Conservation (phyloP, 1,140 invertebrate species). For the Drosophila santomea region DNA sequence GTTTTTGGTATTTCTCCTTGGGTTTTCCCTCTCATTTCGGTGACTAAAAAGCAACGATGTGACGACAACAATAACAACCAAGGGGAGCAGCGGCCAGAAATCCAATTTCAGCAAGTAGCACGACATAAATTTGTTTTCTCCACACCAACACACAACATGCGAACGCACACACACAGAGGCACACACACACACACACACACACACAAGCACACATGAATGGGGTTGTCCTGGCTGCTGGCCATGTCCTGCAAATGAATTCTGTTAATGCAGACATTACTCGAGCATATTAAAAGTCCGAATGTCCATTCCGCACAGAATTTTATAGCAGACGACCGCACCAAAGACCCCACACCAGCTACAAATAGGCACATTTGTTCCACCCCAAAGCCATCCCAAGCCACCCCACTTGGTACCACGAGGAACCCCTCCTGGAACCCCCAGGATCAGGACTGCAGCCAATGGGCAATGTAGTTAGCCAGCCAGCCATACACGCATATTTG, state of each 20-base stretch:
- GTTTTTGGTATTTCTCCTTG: constrained; percentile 8
- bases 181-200: constrained; percentile 12
- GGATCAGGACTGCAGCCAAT: constrained; percentile 66
- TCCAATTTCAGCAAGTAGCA: constrained; percentile 82
- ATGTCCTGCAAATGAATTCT: constrained; percentile 82
- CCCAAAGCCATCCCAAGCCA: constrained; percentile 26
- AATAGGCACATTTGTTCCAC: constrained; percentile 77
- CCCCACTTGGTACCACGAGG: constrained; percentile 13
- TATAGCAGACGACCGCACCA: constrained; percentile 72
- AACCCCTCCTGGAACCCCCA: constrained; percentile 3
- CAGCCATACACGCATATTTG: constrained; percentile 68
- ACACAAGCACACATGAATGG: constrained; percentile 20
- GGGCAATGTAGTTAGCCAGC: constrained; percentile 72
- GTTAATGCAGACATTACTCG: constrained; percentile 84
- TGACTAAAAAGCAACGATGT: constrained; percentile 64
- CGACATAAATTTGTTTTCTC: constrained; percentile 79
- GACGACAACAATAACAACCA: constrained; percentile 63
- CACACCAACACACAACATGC: constrained; percentile 49
- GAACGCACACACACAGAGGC: too few relatives aligned
- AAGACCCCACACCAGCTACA: constrained; percentile 36
- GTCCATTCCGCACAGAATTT: constrained; percentile 83
- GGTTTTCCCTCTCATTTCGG: constrained; percentile 8
- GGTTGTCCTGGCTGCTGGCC: constrained; percentile 32
- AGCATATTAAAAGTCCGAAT: constrained; percentile 84
- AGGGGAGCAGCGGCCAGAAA: constrained; percentile 66